Base-by-base conservation (phyloP, 2,888 invertebrate species). In the Nomada fabriciana region DNA sequence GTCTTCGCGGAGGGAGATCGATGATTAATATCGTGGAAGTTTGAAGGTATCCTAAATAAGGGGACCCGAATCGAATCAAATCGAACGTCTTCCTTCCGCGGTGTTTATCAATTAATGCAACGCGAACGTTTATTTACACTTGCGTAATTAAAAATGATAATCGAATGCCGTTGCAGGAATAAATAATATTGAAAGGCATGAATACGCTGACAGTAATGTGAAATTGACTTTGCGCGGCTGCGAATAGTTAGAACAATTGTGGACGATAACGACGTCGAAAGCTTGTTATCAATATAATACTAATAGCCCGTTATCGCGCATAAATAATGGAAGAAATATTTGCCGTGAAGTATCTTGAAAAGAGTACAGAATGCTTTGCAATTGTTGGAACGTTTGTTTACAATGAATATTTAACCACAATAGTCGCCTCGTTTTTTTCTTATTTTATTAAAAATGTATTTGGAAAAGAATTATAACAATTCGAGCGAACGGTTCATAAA, bases 211-310 rank as follows among this genome's bases (percentile, higher is more conserved):
- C 43, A 18, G 23, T 23, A 67, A 52, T 36, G 53, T 63, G 36
- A 68, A 55, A 50, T 65, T 52, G 47, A 57, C 57, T 13, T 57
- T 9, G 43, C 4, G 52, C 29, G 15, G 9, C 36, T 53, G 65
- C 55, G 55, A 36, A 57, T 65, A 61, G 75, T 65, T 80, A 61
- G 67, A 71, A 73, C 52, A 80, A 82, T 82, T 75, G 57, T 50
- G 47, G 20, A 18, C 2, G 82, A 82, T 80, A 82, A 63, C 63
- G 64, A 42, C 69, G 70, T 61, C 60, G 47, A n/a, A 52, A 67
- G 59, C 60, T 50, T 42, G 72, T 81, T 81, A 81, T 81, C 82
- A 29, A 72, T 73, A 73, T 53, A 71, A 76, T 60, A 72, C 81
- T 76, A 82, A 76, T 71, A 36, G 64, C 53, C 60, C 29, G 60